These are phyloP conservation scores for Gymnosoma rotundatum DNA, from an alignment of 2,888 invertebrate species.

Conservation along the genomic window DNA sequence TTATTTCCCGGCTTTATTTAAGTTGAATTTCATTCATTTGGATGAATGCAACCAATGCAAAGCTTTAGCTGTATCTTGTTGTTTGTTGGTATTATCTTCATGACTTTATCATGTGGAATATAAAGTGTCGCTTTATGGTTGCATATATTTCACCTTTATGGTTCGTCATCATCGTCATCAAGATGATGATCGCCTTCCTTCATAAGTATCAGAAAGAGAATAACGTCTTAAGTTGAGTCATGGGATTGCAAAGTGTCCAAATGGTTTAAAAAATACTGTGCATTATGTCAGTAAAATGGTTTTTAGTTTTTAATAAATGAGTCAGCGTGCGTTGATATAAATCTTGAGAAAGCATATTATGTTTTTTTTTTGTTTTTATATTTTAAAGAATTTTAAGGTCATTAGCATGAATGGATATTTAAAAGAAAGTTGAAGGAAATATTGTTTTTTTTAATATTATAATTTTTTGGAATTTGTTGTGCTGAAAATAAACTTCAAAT, in stretches of 20 bases:
- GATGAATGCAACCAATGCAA: constrained; percentile 37
- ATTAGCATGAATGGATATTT: background rate
- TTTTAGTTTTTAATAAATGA: constrained; percentile 67
- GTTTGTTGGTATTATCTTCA: constrained; percentile 65
- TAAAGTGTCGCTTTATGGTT: constrained; percentile 71
- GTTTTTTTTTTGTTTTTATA: too few species aligned
- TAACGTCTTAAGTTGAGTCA: constrained; percentile 61
- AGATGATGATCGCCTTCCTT: constrained; percentile 35
- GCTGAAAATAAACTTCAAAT: too few species aligned
- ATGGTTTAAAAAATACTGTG: constrained; percentile 63
- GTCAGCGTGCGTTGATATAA: constrained; percentile 66
- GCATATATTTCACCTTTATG: constrained; percentile 69
- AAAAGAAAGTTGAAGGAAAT: too few species aligned
- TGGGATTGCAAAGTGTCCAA: constrained; percentile 59
- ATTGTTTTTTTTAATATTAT: too few species aligned
- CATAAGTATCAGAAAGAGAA: constrained; percentile 37
- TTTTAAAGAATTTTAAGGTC: background rate
- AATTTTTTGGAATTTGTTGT: too few species aligned
- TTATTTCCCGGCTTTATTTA: constrained; percentile 38
- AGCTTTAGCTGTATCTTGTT: constrained; percentile 45
- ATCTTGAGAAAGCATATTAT: constrained; percentile 24
- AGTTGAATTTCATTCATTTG: constrained; percentile 50
- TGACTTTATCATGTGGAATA: constrained; percentile 70
- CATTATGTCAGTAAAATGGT: constrained; percentile 68
- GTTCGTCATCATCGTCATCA: constrained; percentile 66